Evolutionary conservation across 2,113 vertebrate genomes (phyloP).

Genomic region (Scalopus aquaticus): DNA sequence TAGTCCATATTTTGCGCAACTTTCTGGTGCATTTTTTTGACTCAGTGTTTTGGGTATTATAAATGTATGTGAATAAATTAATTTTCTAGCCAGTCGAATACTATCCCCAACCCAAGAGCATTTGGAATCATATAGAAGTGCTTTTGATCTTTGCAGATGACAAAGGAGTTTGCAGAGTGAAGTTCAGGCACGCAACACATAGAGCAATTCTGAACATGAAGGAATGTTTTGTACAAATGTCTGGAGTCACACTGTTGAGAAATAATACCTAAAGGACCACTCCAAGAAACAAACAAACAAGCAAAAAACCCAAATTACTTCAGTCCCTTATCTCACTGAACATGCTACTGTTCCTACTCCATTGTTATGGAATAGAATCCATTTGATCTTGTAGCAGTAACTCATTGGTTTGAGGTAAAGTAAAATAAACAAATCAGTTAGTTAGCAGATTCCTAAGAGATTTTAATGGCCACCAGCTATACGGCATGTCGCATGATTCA

Average conservation of each 20-base stretch:
- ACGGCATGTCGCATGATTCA: not conserved
- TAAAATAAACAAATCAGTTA: not conserved
- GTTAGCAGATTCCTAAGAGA: not conserved
- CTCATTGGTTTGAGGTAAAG: not conserved
- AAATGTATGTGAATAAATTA: not conserved
- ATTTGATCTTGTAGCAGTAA: not conserved
- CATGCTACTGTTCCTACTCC: not conserved
- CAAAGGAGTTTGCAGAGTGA: not conserved
- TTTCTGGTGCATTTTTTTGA: not conserved
- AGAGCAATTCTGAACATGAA: not conserved
- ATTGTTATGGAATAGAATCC: not conserved
- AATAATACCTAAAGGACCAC: not conserved
- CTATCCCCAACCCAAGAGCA: not conserved
- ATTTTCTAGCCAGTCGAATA: not conserved
- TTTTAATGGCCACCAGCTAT: not conserved
- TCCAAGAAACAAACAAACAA: not conserved
- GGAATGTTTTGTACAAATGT: accelerated
- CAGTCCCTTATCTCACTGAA: not conserved
- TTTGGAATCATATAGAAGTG: not conserved
- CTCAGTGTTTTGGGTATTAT: not conserved
- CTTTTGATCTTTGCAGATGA: not conserved
- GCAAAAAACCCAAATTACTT: not conserved
- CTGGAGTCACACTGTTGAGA: not conserved
- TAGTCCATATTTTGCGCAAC: not conserved
- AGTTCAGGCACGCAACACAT: not conserved